A percentile compares a stretch with the other conserved stretches of the same genome.
Evolutionary conservation across 2,113 vertebrate genomes (phyloP).

Genomic region (Nicator chloris): DNA sequence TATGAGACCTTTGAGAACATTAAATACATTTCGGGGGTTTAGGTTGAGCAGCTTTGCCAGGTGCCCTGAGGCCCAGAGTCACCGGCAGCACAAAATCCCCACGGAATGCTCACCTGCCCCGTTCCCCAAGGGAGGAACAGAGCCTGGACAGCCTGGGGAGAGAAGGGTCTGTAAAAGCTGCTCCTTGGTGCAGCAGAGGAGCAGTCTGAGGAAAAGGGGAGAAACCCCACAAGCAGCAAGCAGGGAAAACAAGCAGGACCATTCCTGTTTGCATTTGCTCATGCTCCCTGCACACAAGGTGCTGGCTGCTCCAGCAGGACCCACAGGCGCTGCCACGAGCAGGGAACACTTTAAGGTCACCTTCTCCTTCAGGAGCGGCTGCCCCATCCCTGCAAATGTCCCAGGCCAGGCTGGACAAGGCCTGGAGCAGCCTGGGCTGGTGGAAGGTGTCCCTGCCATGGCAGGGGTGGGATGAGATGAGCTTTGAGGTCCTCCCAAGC

Average conservation of each 20-base stretch:
- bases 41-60: background rate
- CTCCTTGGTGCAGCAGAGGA: background rate
- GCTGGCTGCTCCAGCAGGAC: background rate
- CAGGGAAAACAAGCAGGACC: fast-evolving
- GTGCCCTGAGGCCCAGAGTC: background rate
- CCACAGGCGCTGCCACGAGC: fast-evolving
- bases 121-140: fast-evolving
- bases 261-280: fast-evolving
- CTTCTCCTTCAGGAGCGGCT: background rate
- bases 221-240: background rate
- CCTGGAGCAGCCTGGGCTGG: background rate
- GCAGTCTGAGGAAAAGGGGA: background rate
- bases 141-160: background rate
- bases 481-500: background rate
- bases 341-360: background rate
- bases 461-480: background rate
- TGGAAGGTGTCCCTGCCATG: background rate
- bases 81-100: background rate
- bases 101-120: background rate
- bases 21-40: background rate
- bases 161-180: background rate
- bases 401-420: background rate
- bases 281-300: too few species aligned
- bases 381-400: background rate
- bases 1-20: background rate